Percentiles rank a stretch among this genome's conserved stretches.
Conservation (phyloP, 2,888 invertebrate species). For the Ceraclea dissimilis region DNA sequence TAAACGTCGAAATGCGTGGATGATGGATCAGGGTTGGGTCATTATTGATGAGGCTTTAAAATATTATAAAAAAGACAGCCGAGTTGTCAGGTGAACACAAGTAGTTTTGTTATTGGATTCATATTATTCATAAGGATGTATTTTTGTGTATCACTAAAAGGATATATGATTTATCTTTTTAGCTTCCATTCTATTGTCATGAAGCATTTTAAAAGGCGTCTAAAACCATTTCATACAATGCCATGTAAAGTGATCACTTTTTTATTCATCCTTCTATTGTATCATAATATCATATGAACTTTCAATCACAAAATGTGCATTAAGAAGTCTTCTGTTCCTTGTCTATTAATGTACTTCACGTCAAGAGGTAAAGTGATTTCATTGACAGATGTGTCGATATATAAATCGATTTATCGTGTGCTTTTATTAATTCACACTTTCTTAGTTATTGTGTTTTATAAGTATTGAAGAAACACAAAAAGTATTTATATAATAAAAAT, state of each 20-base stretch:
- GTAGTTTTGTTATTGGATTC: conserved; percentile 24
- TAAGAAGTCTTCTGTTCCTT: background rate
- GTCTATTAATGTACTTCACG: background rate
- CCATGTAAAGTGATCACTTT: conserved; percentile 3
- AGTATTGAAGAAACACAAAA: background rate
- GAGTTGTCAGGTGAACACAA: conserved; percentile 25
- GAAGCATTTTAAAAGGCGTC: conserved; percentile 1
- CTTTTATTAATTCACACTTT: background rate
- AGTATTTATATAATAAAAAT: no score
- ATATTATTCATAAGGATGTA: conserved; percentile 10
- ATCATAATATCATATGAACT: background rate
- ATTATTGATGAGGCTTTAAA: conserved; percentile 26
- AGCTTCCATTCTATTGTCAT: background rate
- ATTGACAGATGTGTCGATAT: background rate
- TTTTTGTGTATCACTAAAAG: conserved; percentile 8
- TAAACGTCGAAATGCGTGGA: conserved; percentile 7
- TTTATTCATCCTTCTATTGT: conserved; percentile 2
- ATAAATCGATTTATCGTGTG: background rate
- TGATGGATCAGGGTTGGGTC: conserved; percentile 19
- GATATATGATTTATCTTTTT: background rate
- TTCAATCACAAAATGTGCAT: background rate
- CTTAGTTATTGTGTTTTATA: background rate
- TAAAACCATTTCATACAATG: conserved; percentile 4
- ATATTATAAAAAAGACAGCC: conserved; percentile 22
- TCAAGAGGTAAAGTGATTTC: background rate